Percentiles rank a stretch among this genome's conserved stretches.
phyloP scores from a whole-genome alignment of 2,113 vertebrate species.

The Aix galericulata region DNA sequence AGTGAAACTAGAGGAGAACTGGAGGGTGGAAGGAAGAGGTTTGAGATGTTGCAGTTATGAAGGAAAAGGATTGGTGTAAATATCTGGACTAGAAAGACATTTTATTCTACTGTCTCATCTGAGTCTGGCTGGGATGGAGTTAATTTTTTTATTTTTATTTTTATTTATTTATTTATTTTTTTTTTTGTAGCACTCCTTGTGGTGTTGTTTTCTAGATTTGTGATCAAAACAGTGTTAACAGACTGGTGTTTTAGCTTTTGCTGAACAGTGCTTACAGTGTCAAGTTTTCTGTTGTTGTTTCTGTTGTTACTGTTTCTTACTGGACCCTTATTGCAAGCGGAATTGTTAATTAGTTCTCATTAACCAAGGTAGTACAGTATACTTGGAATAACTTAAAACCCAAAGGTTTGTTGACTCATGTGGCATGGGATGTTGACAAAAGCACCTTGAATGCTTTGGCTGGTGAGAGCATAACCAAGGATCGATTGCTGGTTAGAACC shows the following conservation, averaged over 20 bases:
- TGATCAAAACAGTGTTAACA: rapidly evolving
- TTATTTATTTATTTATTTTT: too few relatives aligned
- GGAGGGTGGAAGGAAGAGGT: not conserved
- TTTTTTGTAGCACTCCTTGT: not conserved
- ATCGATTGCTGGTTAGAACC: not conserved
- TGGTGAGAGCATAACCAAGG: not conserved
- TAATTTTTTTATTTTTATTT: not conserved
- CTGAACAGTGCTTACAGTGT: not conserved
- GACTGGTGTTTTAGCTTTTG: not conserved
- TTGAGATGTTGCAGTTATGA: too few relatives aligned
- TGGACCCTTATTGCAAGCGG: too few relatives aligned
- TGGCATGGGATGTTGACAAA: not conserved
- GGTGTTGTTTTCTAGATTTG: not conserved
- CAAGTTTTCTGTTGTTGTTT: not conserved
- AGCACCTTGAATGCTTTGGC: not conserved
- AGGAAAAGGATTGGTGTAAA: not conserved
- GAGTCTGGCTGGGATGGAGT: not conserved
- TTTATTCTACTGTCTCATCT: not conserved
- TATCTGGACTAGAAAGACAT: not conserved
- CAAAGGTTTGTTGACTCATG: too few relatives aligned
- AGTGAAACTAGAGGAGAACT: not conserved
- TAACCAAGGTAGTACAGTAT: too few relatives aligned
- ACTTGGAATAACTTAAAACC: too few relatives aligned
- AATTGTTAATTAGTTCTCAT: too few relatives aligned
- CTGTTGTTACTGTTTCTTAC: too few relatives aligned